Base-by-base conservation (phyloP, 2,888 invertebrate genomes). In the Troides aeacus region DNA sequence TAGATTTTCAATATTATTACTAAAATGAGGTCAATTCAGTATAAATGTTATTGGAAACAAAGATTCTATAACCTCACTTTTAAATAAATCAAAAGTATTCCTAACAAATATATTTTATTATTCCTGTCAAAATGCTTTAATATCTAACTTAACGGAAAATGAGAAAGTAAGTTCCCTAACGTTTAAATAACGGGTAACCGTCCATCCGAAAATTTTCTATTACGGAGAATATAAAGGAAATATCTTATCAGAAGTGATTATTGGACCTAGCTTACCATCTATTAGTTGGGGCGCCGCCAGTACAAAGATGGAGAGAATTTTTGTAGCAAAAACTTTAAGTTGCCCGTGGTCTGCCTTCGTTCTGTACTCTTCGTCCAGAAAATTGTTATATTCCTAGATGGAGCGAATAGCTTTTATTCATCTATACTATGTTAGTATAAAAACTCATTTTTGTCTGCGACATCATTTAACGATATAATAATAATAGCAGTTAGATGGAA, bases 201-300 rank as follows among this genome's bases (percentile, higher is more conserved):
- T 70, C 81, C 86, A 87, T 87, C 88, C 87, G 87, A 88, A 90
- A 90, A 87, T 85, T 86, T 90, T 85, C 89, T 82, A 90, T 92
- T 92, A 90, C 86, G 76, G 80, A 72, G 84, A 85, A 87, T 87
- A 82, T 85, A 84, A 85, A 85, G 87, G 86, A 90, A 90, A 90
- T 90, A 89, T 87, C 87, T 89, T 88, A 90, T 90, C 90, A 86
- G 78, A 83, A 86, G 83, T 86, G 83, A 79, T 81, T 81, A 82
- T 82, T 81, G 79, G 74, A 72, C 71, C 74, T 73, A 77, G 81
- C 88, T 90, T 90, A 90, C 89, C 89, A 89, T 88, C 87, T 84
- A 84, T 64, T 58, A 68, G 63, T 64, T 69, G 60, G 61, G 61
- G 21, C 57, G 8, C 21, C 57, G 60, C 68, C 42, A 42, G 64